A percentile compares a stretch with the other conserved stretches of the same genome.
Evolutionary conservation across 2,113 vertebrate species (phyloP).

Genomic region (Vidua chalybeata): DNA sequence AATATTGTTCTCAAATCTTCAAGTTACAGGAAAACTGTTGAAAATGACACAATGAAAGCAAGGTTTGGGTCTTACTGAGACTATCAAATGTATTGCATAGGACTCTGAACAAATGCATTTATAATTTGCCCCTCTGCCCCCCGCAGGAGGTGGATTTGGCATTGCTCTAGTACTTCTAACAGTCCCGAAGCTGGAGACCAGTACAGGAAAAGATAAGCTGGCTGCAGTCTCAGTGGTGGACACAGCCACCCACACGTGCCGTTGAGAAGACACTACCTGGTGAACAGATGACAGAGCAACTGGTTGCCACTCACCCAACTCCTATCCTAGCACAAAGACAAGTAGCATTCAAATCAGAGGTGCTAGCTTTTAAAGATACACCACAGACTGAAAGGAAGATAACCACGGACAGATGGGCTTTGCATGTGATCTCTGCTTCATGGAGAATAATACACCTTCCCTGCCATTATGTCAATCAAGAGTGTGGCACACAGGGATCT

Average conservation of each 20-base stretch:
- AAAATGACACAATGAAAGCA: neutral
- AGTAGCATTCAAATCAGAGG: neutral
- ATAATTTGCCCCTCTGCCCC: neutral
- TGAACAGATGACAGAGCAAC: neutral
- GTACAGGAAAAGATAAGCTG: neutral
- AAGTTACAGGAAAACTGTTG: neutral
- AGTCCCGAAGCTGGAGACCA: neutral
- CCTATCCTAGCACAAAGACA: neutral
- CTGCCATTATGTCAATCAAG: neutral
- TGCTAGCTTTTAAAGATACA: neutral
- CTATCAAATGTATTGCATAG: neutral
- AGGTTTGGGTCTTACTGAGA: neutral
- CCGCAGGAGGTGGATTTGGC: neutral
- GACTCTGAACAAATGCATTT: neutral
- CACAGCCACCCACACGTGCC: neutral
- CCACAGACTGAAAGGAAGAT: neutral
- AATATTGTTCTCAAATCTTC: neutral
- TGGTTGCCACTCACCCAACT: neutral
- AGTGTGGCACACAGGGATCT: neutral
- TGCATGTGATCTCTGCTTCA: neutral
- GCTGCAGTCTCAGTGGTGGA: neutral
- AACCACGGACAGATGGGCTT: neutral
- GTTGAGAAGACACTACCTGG: neutral
- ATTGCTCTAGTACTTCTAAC: neutral
- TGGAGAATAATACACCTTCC: neutral